These are phyloP conservation scores for Chroicocephalus ridibundus DNA, from an alignment of 2,113 vertebrate genomes.

Conservation along the genomic window DNA sequence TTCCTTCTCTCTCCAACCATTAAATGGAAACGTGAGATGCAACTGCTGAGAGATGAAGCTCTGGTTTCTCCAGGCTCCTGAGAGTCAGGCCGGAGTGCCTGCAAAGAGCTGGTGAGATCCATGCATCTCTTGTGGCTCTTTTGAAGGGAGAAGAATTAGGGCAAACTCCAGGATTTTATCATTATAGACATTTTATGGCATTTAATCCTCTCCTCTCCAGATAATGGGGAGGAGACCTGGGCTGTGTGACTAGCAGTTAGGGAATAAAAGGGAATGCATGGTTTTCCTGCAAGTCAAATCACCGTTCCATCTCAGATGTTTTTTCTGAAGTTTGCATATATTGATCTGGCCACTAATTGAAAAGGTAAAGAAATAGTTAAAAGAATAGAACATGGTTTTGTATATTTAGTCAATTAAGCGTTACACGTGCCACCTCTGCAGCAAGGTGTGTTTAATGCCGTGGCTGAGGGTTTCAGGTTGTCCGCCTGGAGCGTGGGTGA, in stretches of 20 bases:
- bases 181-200: background rate
- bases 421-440: background rate
- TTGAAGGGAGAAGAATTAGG: background rate
- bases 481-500: background rate
- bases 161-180: background rate
- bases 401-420: background rate
- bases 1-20: background rate
- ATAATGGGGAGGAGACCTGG: background rate
- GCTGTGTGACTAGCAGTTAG: background rate
- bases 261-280: background rate
- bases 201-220: background rate
- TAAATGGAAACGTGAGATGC: accelerated
- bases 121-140: background rate
- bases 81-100: background rate
- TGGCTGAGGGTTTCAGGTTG: background rate
- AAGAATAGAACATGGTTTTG: background rate
- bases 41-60: background rate
- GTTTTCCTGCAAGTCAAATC: background rate
- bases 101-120: background rate
- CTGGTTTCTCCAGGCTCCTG: background rate
- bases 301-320: background rate
- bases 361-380: background rate
- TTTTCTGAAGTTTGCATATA: background rate
- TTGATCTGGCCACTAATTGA: background rate
- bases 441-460: background rate